Conservation (phyloP, 2,113 vertebrate genomes). For the Dasyornis broadbenti region DNA sequence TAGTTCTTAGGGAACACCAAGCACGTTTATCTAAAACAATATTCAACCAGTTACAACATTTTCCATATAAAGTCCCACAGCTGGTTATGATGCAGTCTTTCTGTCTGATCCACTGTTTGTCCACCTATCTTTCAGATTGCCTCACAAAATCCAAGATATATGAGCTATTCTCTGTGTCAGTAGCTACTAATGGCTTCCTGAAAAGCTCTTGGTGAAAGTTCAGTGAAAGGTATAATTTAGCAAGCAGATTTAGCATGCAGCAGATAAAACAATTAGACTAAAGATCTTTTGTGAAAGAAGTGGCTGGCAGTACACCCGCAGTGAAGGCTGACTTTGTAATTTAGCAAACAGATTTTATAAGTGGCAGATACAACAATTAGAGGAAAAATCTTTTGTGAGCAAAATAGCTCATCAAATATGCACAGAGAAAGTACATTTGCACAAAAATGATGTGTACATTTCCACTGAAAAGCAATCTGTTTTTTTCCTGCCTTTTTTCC, state of each 20-base stretch:
- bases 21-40: not conserved
- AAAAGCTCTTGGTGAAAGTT: slow-evolving; percentile 60
- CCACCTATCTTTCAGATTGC: not conserved
- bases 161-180: slow-evolving; percentile 9
- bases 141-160: not conserved
- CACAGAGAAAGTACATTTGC: slow-evolving; percentile 39
- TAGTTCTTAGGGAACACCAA: not conserved
- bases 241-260: slow-evolving; percentile 66
- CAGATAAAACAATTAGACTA: slow-evolving; percentile 72
- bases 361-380: slow-evolving; percentile 66
- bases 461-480: slow-evolving; percentile 10
- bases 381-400: slow-evolving; percentile 54
- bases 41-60: not conserved
- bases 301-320: slow-evolving; percentile 4
- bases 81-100: not conserved
- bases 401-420: slow-evolving; percentile 45
- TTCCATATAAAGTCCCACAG: not conserved
- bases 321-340: slow-evolving; percentile 65
- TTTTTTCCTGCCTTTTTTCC: not conserved
- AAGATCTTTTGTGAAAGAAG: slow-evolving; percentile 63
- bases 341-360: slow-evolving; percentile 68
- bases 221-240: slow-evolving; percentile 71
- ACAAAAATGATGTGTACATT: slow-evolving; percentile 24
- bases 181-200: slow-evolving; percentile 62
- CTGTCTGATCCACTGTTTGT: not conserved